Evolutionary conservation across 2,888 invertebrate genomes (phyloP), one percentile per base, ranked within the genome.

Genomic region (Thymelicus lineola): DNA sequence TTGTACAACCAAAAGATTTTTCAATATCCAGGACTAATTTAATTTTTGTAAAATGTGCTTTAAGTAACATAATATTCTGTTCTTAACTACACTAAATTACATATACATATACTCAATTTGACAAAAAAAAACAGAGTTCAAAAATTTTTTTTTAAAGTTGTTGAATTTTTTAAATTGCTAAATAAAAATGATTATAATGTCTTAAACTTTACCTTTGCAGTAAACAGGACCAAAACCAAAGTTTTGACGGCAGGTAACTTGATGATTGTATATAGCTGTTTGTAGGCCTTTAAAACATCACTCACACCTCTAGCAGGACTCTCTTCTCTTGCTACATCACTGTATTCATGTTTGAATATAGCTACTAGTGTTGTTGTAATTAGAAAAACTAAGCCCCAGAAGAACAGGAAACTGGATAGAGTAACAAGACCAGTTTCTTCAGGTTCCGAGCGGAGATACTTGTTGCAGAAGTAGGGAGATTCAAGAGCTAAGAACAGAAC

Each of bases 401-500:
- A 98, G 84, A 96, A 96, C 15, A 99, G 94, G 88, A 99, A 99
- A 76, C 97, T 97, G 14, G 96, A 93, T 60, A 97, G 85, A 1
- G 96, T 96, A 0, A 97, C 94, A 63, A 97, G 88, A 59, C 98
- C 99, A 53, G 95, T 94, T 0, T 95, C 93, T 73, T 95, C 90
- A 0, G 98, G 97, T 42, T 88, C 94, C 5, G 93, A 94, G 70
- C 99, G 95, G 46, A 99, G 87, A 86, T 99, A 99, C 74, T 95
- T 96, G 87, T 99, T 99, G 86, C 99, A 99, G 91, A 99, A 99
- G 79, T 97, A 97, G 38, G 97, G 95, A 0, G 99, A 99, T 90
- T 99, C 99, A 68, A 99, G 90, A 0, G 99, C 98, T 86, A 99
- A 95, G 86, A 99, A 99, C 12, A 99, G 94, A 0, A 99, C 98